Evolutionary conservation across 2,797 vertebrate species (phyloP), one percentile per base, ranked within the genome.

Genomic region (Poecilia gillii): DNA sequence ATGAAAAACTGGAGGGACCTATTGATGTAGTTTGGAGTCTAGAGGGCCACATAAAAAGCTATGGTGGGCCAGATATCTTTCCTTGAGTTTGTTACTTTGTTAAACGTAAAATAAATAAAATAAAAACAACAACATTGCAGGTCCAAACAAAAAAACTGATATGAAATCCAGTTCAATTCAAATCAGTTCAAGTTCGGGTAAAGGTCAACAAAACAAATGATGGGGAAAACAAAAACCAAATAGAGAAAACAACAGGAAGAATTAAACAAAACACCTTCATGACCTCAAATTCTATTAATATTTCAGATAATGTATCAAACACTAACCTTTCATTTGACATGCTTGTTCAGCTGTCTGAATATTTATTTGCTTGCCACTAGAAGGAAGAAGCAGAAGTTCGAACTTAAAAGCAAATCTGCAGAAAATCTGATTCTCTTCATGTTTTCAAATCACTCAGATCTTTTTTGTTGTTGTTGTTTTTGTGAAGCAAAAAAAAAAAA

Each of bases 361-460:
- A 3, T 68, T 25, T 12, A 25, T 25, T 12, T 23, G 23, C 23
- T 3, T 5, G 36, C 5, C 20, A 68, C 53, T 4, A 4, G 28
- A 62, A 28, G 28, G 1, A 16, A 71, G 25, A 45, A 7, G 41
- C 25, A 74, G 11, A 0, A 25, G 39, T 62, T 77, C 72, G 16
- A 55, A 45, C 71, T 72, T 18, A 66, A 73, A 62, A 53, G 70
- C 78, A 73, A 23, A 72, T 16, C 25, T 47, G 25, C 23, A 20
- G 8, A 55, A 53, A 55, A 68, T 25, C 45, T 2, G 31, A 41
- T 45, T 83, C 11, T n/a, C 45, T 1, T 53, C 76, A 28, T 49
- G 83, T 80, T 73, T 45, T 76, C 45, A 49, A 66, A n/a, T 18
- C 77, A 75, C 43, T 33, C 46, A 73, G 84, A 82, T 55, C 78